Conservation (phyloP, 2,888 invertebrate species). For the Deilephila elpenor region DNA sequence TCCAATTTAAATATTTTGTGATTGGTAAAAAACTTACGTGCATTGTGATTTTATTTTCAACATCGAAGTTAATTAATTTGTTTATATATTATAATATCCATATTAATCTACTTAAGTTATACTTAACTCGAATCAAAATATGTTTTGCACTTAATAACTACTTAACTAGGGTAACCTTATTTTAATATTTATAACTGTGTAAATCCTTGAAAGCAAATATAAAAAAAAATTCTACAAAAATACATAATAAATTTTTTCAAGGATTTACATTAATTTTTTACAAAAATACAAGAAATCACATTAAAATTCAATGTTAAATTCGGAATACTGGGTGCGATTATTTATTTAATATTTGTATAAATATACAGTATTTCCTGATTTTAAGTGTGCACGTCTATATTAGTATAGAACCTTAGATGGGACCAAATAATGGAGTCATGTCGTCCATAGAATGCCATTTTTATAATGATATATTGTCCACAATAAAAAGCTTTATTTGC, state of each 20-base stretch:
- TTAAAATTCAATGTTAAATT: not conserved
- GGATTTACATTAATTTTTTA: not conserved
- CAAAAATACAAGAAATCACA: constrained; percentile 4
- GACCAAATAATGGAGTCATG: constrained; percentile 18
- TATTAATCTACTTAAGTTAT: constrained; percentile 19
- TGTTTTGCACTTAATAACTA: constrained; percentile 42
- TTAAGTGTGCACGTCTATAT: constrained; percentile 1
- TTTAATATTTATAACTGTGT: not conserved
- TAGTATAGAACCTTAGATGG: constrained; percentile 3
- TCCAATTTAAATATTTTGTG: too few species aligned
- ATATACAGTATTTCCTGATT: constrained; percentile 11
- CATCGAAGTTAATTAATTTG: too few species aligned
- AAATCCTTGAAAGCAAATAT: not conserved
- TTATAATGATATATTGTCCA: too few species aligned
- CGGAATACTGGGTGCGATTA: not conserved
- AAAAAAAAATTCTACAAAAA: not conserved
- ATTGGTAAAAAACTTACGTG: too few species aligned
- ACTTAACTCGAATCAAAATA: constrained; percentile 37
- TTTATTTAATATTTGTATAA: not conserved
- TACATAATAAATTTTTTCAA: not conserved
- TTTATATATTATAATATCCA: too few species aligned
- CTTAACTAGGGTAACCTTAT: constrained; percentile 35
- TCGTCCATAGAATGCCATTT: not conserved
- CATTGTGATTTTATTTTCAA: too few species aligned
- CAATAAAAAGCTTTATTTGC: too few species aligned